Evolutionary conservation across 2,113 vertebrate species (phyloP).

Genomic region (Rhabdomys dilectus): DNA sequence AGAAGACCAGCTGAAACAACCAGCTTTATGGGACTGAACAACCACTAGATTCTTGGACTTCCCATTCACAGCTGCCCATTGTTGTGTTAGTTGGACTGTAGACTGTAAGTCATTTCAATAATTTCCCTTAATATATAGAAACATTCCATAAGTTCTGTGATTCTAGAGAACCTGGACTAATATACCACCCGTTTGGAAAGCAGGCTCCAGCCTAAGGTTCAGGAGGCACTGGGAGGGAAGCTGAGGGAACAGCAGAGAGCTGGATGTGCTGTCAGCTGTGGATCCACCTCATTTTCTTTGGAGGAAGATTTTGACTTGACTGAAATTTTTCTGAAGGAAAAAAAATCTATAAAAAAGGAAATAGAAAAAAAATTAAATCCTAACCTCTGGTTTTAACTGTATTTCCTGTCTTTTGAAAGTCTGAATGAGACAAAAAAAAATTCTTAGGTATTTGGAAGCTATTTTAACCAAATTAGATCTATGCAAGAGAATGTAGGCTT

Average conservation of each 20-base stretch:
- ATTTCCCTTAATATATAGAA: too few species aligned
- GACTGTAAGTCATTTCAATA: too few species aligned
- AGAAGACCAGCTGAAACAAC: too few species aligned
- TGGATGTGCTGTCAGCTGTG: background rate
- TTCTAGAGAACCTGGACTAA: too few species aligned
- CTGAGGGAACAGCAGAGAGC: background rate
- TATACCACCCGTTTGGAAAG: too few species aligned
- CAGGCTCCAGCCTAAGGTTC: background rate
- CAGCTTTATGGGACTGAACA: too few species aligned
- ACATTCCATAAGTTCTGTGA: too few species aligned
- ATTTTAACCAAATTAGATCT: slow-evolving; percentile 36
- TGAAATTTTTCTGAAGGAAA: background rate
- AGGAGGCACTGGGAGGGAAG: accelerated
- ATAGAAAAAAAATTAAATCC: background rate
- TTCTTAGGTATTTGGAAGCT: background rate
- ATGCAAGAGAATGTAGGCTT: slow-evolving; percentile 1
- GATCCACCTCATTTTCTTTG: background rate
- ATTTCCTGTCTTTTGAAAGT: slow-evolving; percentile 22
- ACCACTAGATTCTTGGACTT: too few species aligned
- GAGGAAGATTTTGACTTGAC: background rate
- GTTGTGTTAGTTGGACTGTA: too few species aligned
- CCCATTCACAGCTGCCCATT: too few species aligned
- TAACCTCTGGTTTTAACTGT: background rate
- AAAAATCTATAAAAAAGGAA: background rate
- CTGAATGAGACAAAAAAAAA: slow-evolving; percentile 1